These are phyloP conservation scores for Xyrichtys novacula DNA, from an alignment of 2,797 vertebrate species.

Conservation along the genomic window DNA sequence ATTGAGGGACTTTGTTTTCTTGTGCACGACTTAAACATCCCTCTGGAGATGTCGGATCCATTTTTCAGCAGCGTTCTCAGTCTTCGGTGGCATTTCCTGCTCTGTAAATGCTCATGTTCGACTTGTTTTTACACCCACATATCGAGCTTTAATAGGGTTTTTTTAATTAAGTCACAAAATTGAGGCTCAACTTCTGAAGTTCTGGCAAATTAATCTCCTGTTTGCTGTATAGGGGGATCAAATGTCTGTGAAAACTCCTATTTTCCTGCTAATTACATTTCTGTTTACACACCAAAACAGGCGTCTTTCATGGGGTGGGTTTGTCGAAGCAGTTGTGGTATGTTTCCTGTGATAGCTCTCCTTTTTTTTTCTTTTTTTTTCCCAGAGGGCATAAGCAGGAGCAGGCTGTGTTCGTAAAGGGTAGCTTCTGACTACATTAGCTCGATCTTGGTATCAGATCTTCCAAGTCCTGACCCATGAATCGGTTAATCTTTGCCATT, in stretches of 20 bases:
- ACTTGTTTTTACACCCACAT: conserved; percentile 54
- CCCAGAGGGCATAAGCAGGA: conserved; percentile 8
- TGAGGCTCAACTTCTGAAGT: conserved; percentile 58
- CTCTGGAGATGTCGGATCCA: background rate
- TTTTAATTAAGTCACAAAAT: conserved; percentile 73
- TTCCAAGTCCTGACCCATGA: background rate
- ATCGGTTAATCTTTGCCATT: conserved; percentile 49
- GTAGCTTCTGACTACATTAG: conserved; percentile 18
- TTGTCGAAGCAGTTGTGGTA: conserved; percentile 23
- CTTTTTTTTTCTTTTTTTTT: background rate
- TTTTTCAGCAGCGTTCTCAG: conserved; percentile 12
- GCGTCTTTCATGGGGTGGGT: conserved; percentile 20
- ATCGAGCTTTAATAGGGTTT: conserved; percentile 47
- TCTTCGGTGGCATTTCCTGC: conserved; percentile 20
- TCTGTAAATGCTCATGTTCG: conserved; percentile 31
- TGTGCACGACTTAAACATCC: conserved; percentile 8
- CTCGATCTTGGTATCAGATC: conserved; percentile 6
- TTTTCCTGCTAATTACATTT: conserved; percentile 71
- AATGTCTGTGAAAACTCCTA: conserved; percentile 55
- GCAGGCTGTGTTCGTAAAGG: conserved; percentile 22
- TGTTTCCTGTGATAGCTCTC: conserved; percentile 41
- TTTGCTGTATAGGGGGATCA: conserved; percentile 49
- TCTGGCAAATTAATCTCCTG: conserved; percentile 57
- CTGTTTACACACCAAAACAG: conserved; percentile 60
- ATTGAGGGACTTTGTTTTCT: background rate